phyloP scores from a whole-genome alignment of 2,888 invertebrate genomes.

The Alcis repandata region DNA sequence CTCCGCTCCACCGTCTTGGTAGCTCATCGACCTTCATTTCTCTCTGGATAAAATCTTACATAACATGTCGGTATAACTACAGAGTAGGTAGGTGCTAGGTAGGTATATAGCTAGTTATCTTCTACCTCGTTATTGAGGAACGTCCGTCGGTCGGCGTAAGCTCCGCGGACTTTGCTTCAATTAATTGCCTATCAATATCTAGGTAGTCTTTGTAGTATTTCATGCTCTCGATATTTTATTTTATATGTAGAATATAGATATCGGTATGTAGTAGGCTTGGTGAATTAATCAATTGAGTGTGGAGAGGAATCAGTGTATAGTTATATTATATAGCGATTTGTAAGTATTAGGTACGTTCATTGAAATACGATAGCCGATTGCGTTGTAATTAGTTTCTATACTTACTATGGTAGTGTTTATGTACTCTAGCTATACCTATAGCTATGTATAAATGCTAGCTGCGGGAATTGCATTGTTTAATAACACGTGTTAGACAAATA shows the following conservation, averaged over 20 bases:
- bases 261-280: background rate
- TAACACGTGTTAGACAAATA: conserved; percentile 4
- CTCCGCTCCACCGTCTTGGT: conserved; percentile 22
- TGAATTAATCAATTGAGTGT: background rate
- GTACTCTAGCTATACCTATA: background rate
- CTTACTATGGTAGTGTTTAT: background rate
- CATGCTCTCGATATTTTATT: background rate
- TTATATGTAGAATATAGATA: background rate
- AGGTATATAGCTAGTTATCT: background rate
- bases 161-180: conserved; percentile 27
- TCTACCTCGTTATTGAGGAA: conserved; percentile 22
- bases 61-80: conserved; percentile 2
- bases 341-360: no score
- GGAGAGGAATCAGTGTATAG: no score
- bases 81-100: background rate
- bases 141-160: conserved; percentile 18
- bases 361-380: no score
- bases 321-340: no score
- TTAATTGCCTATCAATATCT: conserved; percentile 30
- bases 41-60: conserved; percentile 10
- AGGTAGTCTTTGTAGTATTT: conserved; percentile 17
- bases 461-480: background rate
- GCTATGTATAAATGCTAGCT: background rate
- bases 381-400: background rate
- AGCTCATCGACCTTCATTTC: conserved; percentile 24